phyloP scores from a whole-genome alignment of 1,140 invertebrate genomes.

The Plectus sambesii region DNA sequence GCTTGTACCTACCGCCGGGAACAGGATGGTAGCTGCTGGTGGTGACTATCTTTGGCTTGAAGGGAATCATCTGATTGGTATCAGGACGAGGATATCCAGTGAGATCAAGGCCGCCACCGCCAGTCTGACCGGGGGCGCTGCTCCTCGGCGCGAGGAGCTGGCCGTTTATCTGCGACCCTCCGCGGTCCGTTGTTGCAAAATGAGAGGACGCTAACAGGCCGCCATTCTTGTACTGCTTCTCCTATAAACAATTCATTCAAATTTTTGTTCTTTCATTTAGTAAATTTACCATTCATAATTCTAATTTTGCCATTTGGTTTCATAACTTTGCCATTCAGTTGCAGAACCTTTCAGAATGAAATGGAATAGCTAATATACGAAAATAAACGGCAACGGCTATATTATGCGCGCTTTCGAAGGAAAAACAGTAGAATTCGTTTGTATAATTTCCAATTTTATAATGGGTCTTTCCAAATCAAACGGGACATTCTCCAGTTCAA shows the following conservation, averaged over 20 bases:
- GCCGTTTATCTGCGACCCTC: not conserved
- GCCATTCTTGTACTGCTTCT: not conserved
- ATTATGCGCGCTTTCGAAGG: too few relatives aligned
- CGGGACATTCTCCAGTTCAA: too few relatives aligned
- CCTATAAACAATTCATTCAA: not conserved
- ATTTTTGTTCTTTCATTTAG: too few relatives aligned
- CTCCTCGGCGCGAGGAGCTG: not conserved
- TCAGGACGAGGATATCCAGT: conserved; percentile 39
- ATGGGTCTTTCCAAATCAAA: too few relatives aligned
- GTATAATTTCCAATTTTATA: too few relatives aligned
- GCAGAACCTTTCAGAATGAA: too few relatives aligned
- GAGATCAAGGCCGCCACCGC: conserved; percentile 17
- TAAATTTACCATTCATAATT: too few relatives aligned
- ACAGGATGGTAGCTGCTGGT: conserved; percentile 35
- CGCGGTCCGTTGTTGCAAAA: not conserved
- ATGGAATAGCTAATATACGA: too few relatives aligned
- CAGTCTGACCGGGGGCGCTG: not conserved
- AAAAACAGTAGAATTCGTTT: too few relatives aligned
- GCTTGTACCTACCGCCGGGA: conserved; percentile 27
- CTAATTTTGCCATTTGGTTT: too few relatives aligned
- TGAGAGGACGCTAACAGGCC: not conserved
- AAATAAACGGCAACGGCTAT: too few relatives aligned
- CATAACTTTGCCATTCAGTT: too few relatives aligned
- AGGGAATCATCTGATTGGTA: conserved; percentile 42
- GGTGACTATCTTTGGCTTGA: conserved; percentile 34